Percentiles rank a stretch among this genome's conserved stretches.
Evolutionary conservation across 2,888 invertebrate species (phyloP).

Genomic region (Nephrotoma appendiculata): DNA sequence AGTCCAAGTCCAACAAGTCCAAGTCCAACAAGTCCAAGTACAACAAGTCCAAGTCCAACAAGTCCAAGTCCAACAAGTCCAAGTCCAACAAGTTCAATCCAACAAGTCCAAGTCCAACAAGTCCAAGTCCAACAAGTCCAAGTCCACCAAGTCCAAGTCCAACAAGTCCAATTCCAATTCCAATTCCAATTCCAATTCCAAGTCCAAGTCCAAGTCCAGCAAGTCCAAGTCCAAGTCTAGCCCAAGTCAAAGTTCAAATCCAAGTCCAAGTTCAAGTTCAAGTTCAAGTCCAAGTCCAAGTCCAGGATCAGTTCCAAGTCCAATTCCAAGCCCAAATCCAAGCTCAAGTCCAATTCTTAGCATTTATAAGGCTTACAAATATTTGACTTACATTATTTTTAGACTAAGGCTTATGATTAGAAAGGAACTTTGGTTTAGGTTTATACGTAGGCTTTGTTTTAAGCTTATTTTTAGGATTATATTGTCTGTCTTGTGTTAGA

Average conservation of each 20-base stretch:
- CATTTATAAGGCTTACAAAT: too few relatives aligned
- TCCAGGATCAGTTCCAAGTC: neutral
- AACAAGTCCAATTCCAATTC: neutral
- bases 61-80: neutral
- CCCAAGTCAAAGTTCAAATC: neutral
- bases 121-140: neutral
- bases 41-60: neutral
- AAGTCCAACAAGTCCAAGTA: neutral
- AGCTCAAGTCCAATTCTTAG: neutral
- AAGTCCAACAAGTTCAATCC: neutral
- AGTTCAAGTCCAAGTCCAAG: neutral
- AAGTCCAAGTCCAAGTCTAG: neutral
- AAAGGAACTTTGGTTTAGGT: neutral
- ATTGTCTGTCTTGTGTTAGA: too few relatives aligned
- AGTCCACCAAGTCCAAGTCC: neutral
- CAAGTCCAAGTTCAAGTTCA: neutral
- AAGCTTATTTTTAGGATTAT: too few relatives aligned
- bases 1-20: neutral
- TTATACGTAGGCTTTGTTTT: neutral
- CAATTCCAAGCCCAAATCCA: neutral
- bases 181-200: neutral
- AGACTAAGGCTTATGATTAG: neutral
- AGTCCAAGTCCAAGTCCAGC: neutral
- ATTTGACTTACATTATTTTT: neutral
- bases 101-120: neutral